Conservation (phyloP, 30 jellyfish, hydroid and myxozoan genomes). For the Hydractinia echinata region DNA sequence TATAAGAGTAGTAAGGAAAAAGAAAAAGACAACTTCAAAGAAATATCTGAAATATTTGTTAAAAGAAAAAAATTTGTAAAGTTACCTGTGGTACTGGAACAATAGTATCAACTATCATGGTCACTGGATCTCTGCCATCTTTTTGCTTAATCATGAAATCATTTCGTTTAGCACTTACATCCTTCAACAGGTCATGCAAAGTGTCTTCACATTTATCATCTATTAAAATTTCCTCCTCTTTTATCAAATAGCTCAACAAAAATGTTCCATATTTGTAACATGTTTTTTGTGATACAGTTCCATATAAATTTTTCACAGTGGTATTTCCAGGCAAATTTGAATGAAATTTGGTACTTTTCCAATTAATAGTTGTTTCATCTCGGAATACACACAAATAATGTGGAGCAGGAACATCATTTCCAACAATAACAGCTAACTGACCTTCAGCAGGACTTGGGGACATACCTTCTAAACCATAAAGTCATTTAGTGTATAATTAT, state of each 20-base stretch:
- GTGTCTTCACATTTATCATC: not conserved
- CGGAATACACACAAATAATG: conserved; percentile 4
- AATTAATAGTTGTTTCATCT: not conserved
- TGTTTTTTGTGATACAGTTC: not conserved
- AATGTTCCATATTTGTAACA: not conserved
- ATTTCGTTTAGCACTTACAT: not conserved
- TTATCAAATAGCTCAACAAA: not conserved
- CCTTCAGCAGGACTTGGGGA: conserved; percentile 8
- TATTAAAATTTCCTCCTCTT: not conserved
- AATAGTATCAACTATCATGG: conserved; percentile 2
- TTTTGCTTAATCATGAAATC: not conserved
- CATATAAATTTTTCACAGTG: conserved; percentile 1
- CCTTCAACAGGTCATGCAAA: conserved; percentile 8
- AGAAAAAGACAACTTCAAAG: too few species aligned
- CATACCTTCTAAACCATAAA: not conserved
- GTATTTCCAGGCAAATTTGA: not conserved
- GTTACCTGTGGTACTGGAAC: not conserved
- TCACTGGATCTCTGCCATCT: conserved; percentile 11
- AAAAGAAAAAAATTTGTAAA: too few species aligned
- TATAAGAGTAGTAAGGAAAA: too few species aligned
- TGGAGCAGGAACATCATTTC: conserved; percentile 2
- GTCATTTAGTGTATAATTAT: too few species aligned
- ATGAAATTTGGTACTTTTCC: not conserved
- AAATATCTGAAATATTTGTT: too few species aligned
- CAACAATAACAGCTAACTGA: not conserved